phyloP scores from a whole-genome alignment of 1,140 invertebrate genomes.

The Oncopodura yosiiana region DNA sequence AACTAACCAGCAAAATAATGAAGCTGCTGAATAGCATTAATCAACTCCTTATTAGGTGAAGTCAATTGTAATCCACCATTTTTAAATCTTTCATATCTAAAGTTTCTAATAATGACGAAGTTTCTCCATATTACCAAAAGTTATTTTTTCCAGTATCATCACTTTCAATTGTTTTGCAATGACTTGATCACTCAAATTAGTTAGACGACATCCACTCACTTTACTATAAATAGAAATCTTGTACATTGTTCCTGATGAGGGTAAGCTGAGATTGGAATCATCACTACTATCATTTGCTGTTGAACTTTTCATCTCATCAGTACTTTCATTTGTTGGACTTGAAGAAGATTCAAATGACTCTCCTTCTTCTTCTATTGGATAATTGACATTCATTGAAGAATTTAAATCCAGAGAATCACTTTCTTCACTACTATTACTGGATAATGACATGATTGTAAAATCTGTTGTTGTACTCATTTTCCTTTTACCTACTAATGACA shows the following conservation, averaged over 20 bases:
- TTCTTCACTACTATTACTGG: too few relatives aligned
- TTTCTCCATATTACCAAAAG: neutral
- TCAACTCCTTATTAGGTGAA: slow-evolving; percentile 3
- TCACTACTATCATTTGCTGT: too few relatives aligned
- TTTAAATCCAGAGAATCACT: too few relatives aligned
- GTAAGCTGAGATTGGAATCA: too few relatives aligned
- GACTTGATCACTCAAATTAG: slow-evolving; percentile 13
- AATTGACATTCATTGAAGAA: too few relatives aligned
- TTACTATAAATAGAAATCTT: slow-evolving; percentile 27
- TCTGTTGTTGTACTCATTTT: too few relatives aligned
- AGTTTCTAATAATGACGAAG: slow-evolving; percentile 4
- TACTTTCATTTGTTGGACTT: too few relatives aligned
- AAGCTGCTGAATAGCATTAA: slow-evolving; percentile 2
- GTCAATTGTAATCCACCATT: slow-evolving; percentile 21
- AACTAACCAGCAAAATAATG: slow-evolving; percentile 14
- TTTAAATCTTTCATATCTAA: slow-evolving; percentile 21
- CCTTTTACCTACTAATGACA: too few relatives aligned
- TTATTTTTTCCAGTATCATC: slow-evolving; percentile 8
- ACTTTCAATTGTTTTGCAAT: slow-evolving; percentile 21
- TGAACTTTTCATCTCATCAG: too few relatives aligned
- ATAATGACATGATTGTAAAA: too few relatives aligned
- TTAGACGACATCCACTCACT: slow-evolving; percentile 20
- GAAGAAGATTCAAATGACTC: too few relatives aligned
- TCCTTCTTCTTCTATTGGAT: too few relatives aligned
- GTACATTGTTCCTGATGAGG: slow-evolving; percentile 1